A percentile compares a stretch with the other conserved stretches of the same genome.
phyloP scores from a whole-genome alignment of 2,888 invertebrate species.

The Maniola hyperantus region DNA sequence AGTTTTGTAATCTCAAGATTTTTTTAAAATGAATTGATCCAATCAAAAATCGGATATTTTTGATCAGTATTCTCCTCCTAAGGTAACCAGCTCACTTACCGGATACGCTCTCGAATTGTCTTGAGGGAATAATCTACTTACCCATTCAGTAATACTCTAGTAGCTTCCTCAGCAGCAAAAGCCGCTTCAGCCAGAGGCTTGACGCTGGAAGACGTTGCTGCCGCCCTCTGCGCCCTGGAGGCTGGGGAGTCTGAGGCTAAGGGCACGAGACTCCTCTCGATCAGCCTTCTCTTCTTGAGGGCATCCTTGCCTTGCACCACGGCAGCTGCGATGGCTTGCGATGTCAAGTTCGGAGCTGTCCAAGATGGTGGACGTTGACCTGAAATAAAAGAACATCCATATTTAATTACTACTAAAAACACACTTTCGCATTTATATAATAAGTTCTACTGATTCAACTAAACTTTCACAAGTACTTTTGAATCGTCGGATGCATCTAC shows the following conservation, averaged over 20 bases:
- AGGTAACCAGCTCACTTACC: no score
- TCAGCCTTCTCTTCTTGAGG: conserved; percentile 76
- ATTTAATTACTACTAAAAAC: neutral
- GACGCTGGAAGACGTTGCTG: conserved; percentile 84
- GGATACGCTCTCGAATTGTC: no score
- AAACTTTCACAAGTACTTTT: no score
- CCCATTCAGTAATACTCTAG: conserved; percentile 80
- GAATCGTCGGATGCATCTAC: no score
- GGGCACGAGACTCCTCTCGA: conserved; percentile 78
- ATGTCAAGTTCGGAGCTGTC: conserved; percentile 54
- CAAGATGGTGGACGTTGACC: conserved; percentile 44
- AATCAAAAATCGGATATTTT: no score
- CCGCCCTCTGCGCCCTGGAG: conserved; percentile 86
- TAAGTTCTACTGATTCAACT: no score
- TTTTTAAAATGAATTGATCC: no score
- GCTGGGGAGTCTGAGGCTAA: conserved; percentile 83
- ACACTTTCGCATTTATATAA: no score
- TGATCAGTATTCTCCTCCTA: no score
- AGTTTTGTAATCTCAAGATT: no score
- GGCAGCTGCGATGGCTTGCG: conserved; percentile 73
- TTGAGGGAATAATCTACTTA: conserved; percentile 49
- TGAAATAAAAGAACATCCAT: neutral
- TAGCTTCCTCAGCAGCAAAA: conserved; percentile 87
- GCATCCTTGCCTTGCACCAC: conserved; percentile 81
- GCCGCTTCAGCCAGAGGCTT: conserved; percentile 85